Base-by-base conservation (phyloP, 2,888 invertebrate genomes). In the Odontocerum albicorne region DNA sequence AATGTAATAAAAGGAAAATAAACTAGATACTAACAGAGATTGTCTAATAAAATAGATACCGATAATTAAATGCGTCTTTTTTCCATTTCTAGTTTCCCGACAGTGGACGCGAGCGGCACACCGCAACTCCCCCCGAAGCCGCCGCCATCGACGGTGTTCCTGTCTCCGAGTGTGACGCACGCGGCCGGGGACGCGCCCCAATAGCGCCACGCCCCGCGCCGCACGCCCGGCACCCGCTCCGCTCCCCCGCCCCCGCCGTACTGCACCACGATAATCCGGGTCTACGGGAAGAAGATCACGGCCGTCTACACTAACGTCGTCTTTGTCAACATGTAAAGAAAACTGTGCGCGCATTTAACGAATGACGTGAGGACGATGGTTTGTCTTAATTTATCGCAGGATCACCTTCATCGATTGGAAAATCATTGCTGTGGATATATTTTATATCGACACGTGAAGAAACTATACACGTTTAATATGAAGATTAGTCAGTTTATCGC, bases 81-180 rank as follows among this genome's bases (percentile, higher is more conserved):
- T 35, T 12, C 7, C 4, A 35, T 12, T 39, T 13, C 2, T 17
- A 38, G 31, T 17, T 49, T 49, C n/a, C 13, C 32, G 16, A 42
- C 20, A 1, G 49, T 27, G 7, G n/a, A 40, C 10, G 19, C 20
- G 8, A 16, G 38, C n/a, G 22, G 38, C 32, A 59, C 49, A 4
- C 61, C 61, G 4, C 45, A 47, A n/a, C 40, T 61, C 32, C 61
- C 61, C 10, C 61, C 61, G 20, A 58, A 55, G 42, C 61, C 61
- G 10, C 55, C 54, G 7, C 38, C 55, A 22, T 36, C 57, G 21
- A 57, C 57, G 2, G 54, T 54, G 15, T 57, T 57, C 50, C 49
- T 49, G 16, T 35, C 55, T n/a, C 57, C 60, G 20, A 54, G 57
- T 49, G 57, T 60, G 7, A 53, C 60, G 38, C 60, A 57, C 27